A percentile compares a stretch with the other conserved stretches of the same genome.
Conservation (phyloP, 2,888 invertebrate genomes). For the Pristionchus exspectatus region DNA sequence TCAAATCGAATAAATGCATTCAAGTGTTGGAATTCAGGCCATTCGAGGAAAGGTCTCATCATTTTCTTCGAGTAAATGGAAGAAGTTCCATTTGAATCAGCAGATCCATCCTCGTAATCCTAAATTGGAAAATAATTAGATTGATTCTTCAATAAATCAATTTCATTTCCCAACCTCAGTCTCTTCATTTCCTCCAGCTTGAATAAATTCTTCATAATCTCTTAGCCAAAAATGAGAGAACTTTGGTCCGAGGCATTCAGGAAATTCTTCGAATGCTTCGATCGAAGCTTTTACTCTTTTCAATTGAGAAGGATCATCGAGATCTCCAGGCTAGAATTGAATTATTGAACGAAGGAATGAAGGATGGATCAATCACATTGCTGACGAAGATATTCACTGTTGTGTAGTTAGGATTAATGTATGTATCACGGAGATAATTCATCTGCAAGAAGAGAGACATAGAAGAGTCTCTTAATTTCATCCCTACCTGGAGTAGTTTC, state of each 20-base stretch:
- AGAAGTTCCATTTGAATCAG: not conserved
- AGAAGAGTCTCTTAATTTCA: not conserved
- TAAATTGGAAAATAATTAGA: not conserved
- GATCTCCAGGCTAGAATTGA: conserved; percentile 67
- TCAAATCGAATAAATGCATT: conserved; percentile 73
- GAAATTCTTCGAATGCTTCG: conserved; percentile 70
- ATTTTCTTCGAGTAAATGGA: conserved; percentile 56
- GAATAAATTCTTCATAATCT: conserved; percentile 64
- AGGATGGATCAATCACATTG: conserved; percentile 60
- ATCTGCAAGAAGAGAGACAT: conserved; percentile 61
- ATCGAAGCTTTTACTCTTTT: conserved; percentile 64
- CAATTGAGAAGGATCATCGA: conserved; percentile 64
- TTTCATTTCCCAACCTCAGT: not conserved
- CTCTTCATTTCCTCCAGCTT: conserved; percentile 60
- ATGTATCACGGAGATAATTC: conserved; percentile 71
- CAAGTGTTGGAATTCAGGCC: conserved; percentile 77
- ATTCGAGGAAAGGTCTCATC: conserved; percentile 72
- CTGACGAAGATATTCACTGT: conserved; percentile 73
- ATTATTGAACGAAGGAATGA: not conserved
- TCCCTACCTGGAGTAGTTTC: conserved; percentile 66
- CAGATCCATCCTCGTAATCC: conserved; percentile 29
- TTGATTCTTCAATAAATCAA: not conserved
- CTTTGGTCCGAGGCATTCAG: conserved; percentile 70
- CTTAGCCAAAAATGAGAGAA: conserved; percentile 75
- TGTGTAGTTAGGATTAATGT: conserved; percentile 74